Base-by-base conservation (phyloP, 2,888 invertebrate species). In the Sabatieria punctata region DNA sequence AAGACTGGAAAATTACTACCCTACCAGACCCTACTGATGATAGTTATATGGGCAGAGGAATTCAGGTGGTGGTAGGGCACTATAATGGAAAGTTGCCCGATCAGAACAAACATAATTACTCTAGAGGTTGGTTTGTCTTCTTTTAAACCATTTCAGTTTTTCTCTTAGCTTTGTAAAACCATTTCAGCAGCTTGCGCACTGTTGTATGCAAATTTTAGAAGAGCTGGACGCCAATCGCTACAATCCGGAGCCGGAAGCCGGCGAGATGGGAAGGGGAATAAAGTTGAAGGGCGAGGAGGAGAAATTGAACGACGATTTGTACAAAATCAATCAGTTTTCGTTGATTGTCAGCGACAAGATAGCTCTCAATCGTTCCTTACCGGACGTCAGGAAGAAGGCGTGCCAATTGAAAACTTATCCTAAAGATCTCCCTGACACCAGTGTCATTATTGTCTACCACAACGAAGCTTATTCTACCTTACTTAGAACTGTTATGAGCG, bases 381-480 rank as follows among this genome's bases (percentile, higher is more conserved):
- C 60, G 1, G 64, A 64, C 42, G 52, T 64, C 19, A 6, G 38
- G 41, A 41, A 22, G n/a, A 25, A 41, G 25, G 18, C 23, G 26
- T 21, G 25, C n/a, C 6, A 45, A 46, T 41, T 4, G 8, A 49
- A 18, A n/a, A 6, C 23, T 8, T 41, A 85, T 68, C 77, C 80
- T 36, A 74, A 48, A 1, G 46, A 54, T 6, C 60, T 93, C 46
- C 91, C 91, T 1, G 80, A 76, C 53, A 85, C 89, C 0, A 83
- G 83, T 53, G 77, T 97, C 18, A 81, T 97, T 44, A 88, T 97
- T 54, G 91, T 95, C 1, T 95, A 95, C 66, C 95, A 97, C 66
- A 97, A 97, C 66, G 97, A 97, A 70, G 95, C 95, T 0, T 95
- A 89, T 88, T 91, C 93, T 2, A 93, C 95, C 0, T 73, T 97